Evolutionary conservation across 2,113 vertebrate genomes (phyloP).

Genomic region (Danio rerio): GRCz12tu NC_133187.1:36963001-36963500

Average conservation of each 20-base stretch:
- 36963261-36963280: not conserved
- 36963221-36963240: slow-evolving; percentile 74
- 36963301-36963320: not conserved
- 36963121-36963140: slow-evolving; percentile 80
- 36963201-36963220: slow-evolving; percentile 77
- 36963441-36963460: no score
- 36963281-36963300: not conserved
- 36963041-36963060: not conserved
- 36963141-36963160: slow-evolving; percentile 81
- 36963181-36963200: slow-evolving; percentile 77
- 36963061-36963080: slow-evolving; percentile 52
- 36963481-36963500: not conserved
- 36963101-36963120: slow-evolving; percentile 76
- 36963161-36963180: slow-evolving; percentile 77
- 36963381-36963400: not conserved
- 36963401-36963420: not conserved
- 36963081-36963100: slow-evolving; percentile 79
- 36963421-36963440: no score
- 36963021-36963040: not conserved
- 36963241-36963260: slow-evolving; percentile 62
- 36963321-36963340: not conserved
- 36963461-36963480: no score
- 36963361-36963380: not conserved
- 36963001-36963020: slow-evolving; percentile 1
- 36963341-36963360: not conserved